Conservation (phyloP, 2,797 vertebrate genomes). For the Gorsachius magnificus region DNA sequence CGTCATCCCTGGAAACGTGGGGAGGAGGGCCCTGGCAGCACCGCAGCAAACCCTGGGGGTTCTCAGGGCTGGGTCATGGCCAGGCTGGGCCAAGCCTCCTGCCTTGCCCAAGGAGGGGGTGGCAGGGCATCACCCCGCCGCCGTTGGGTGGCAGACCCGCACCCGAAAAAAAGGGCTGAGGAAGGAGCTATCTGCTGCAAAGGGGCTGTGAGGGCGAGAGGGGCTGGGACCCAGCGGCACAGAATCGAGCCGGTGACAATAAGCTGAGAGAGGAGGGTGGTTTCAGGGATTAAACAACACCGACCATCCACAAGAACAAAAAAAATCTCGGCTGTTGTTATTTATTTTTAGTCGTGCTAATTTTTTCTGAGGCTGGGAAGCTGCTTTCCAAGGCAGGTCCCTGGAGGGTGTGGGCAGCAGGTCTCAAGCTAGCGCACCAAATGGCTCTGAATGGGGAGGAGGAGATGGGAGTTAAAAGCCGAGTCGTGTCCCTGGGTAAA, state of each 20-base stretch:
- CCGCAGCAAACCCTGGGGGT: accelerated
- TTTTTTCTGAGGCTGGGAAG: not conserved
- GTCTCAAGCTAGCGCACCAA: not conserved
- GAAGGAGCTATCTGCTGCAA: accelerated
- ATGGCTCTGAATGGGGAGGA: constrained; percentile 25
- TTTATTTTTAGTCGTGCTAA: not conserved
- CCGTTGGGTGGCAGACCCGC: accelerated
- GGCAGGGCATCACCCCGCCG: accelerated
- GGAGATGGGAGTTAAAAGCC: constrained; percentile 41
- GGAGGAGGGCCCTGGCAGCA: not conserved
- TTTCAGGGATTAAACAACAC: not conserved
- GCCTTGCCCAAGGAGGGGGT: not conserved
- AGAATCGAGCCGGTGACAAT: accelerated
- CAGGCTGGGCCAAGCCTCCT: not conserved
- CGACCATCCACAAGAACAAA: no score
- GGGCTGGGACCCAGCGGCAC: accelerated
- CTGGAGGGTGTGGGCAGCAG: not conserved
- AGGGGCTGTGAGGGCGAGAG: accelerated
- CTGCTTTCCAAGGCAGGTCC: constrained; percentile 36
- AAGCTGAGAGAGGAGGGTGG: not conserved
- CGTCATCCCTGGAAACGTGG: accelerated
- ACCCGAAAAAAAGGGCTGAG: not conserved
- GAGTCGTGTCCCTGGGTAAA: constrained; percentile 2
- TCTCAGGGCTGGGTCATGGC: not conserved
- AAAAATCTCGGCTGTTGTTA: not conserved